These are phyloP conservation scores for Picus viridis DNA, from an alignment of 2,797 vertebrate species.

Conservation along the genomic window DNA sequence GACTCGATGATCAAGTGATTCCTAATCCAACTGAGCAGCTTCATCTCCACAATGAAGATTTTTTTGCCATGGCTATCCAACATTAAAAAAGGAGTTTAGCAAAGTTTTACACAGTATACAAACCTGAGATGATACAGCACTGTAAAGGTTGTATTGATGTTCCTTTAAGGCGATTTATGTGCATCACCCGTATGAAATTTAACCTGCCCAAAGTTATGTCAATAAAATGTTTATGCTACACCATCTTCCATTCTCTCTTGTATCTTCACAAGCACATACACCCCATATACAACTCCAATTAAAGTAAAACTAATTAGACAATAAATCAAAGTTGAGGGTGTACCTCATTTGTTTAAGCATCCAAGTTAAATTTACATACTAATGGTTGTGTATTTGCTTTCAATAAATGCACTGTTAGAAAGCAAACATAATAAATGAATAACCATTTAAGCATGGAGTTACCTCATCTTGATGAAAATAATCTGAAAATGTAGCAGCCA, in stretches of 20 bases:
- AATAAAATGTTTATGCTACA: conserved; percentile 24
- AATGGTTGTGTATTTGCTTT: conserved; percentile 66
- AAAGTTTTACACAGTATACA: not conserved
- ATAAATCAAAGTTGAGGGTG: conserved; percentile 59
- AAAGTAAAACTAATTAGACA: conserved; percentile 65
- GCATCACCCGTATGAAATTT: conserved; percentile 1
- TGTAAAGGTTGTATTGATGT: not conserved
- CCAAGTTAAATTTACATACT: conserved; percentile 73
- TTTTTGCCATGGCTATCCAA: not conserved
- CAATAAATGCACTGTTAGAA: conserved; percentile 66
- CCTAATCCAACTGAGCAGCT: not conserved
- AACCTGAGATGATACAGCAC: not conserved
- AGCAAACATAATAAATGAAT: conserved; percentile 72
- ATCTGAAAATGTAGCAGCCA: conserved; percentile 54
- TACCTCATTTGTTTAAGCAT: conserved; percentile 64
- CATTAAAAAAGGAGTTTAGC: not conserved
- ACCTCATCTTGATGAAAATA: conserved; percentile 69
- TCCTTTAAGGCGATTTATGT: not conserved
- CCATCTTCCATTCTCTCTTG: not conserved
- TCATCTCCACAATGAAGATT: not conserved
- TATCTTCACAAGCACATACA: not conserved
- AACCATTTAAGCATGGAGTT: conserved; percentile 60
- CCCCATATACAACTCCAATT: conserved; percentile 30
- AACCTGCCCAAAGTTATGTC: not conserved
- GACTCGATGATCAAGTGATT: not conserved